Evolutionary conservation across 2,113 vertebrate species (phyloP).

Genomic region (Corythoichthys haematopterus): DNA sequence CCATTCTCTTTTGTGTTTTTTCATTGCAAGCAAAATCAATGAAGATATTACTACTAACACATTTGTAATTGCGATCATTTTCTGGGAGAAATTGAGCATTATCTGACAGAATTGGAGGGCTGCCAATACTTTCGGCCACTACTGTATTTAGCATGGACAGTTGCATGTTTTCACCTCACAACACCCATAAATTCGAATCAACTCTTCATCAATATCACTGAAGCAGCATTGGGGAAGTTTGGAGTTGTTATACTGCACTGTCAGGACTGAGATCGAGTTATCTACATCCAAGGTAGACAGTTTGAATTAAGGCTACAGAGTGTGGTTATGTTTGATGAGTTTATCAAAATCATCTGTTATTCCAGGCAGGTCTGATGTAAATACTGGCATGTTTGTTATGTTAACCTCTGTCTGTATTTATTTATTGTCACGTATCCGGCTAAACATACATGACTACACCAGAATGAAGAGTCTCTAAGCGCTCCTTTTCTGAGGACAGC

Average conservation of each 20-base stretch:
- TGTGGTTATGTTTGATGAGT: constrained; percentile 4
- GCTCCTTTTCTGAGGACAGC: constrained; percentile 27
- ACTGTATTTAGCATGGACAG: neutral
- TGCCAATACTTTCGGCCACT: too few relatives aligned
- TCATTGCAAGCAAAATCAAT: too few relatives aligned
- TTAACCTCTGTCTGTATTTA: constrained; percentile 34
- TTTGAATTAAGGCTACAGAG: constrained; percentile 17
- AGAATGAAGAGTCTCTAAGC: constrained; percentile 12
- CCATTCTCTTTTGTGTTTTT: too few relatives aligned
- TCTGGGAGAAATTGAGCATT: too few relatives aligned
- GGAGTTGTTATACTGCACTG: constrained; percentile 29
- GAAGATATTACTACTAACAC: too few relatives aligned
- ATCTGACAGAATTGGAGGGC: too few relatives aligned
- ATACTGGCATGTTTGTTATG: neutral
- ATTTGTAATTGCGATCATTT: too few relatives aligned
- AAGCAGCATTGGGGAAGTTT: constrained; percentile 36
- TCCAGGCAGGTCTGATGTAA: constrained; percentile 6
- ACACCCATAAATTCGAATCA: constrained; percentile 28
- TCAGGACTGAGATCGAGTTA: constrained; percentile 28
- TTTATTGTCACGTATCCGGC: constrained; percentile 16
- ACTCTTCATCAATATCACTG: constrained; percentile 39
- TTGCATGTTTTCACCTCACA: neutral
- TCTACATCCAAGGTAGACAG: constrained; percentile 6
- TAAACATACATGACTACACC: constrained; percentile 34
- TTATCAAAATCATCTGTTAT: constrained; percentile 11